phyloP scores from a whole-genome alignment of 2,113 vertebrate genomes.

The Lycocorax pyrrhopterus region DNA sequence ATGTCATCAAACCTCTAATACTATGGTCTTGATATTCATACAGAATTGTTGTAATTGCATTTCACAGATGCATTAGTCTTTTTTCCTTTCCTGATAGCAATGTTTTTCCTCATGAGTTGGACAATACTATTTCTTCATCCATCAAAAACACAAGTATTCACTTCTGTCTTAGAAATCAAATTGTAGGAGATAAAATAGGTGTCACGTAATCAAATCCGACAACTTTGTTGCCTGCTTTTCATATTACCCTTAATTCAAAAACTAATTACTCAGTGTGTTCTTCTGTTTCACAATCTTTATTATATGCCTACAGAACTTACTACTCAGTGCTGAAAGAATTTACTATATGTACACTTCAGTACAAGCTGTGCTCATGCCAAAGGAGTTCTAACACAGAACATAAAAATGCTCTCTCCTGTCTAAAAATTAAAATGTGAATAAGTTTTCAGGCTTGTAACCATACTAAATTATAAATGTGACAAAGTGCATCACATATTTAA shows the following conservation, averaged over 20 bases:
- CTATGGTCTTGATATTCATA: background rate
- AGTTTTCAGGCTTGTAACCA: background rate
- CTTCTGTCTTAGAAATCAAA: slow-evolving; percentile 17
- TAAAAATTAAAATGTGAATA: slow-evolving; percentile 21
- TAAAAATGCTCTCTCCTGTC: slow-evolving; percentile 23
- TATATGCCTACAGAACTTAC: background rate
- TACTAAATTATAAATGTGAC: slow-evolving; percentile 36
- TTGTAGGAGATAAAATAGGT: slow-evolving; percentile 5
- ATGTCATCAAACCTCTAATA: background rate
- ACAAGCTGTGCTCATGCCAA: background rate
- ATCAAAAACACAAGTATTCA: slow-evolving; percentile 10
- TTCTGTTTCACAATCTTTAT: slow-evolving; percentile 5
- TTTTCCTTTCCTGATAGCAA: background rate
- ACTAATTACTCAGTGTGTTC: background rate
- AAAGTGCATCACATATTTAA: slow-evolving; percentile 1
- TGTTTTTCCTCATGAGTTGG: background rate
- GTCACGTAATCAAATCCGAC: background rate
- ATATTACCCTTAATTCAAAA: background rate
- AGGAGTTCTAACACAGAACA: background rate
- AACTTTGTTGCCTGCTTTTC: background rate
- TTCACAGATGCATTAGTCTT: background rate
- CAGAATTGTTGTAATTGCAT: background rate
- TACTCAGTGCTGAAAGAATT: background rate
- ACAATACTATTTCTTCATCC: background rate
- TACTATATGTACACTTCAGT: background rate